Percentiles rank a stretch among this genome's conserved stretches.
phyloP scores from a whole-genome alignment of 2,113 vertebrate genomes.

The Theristicus caerulescens region DNA sequence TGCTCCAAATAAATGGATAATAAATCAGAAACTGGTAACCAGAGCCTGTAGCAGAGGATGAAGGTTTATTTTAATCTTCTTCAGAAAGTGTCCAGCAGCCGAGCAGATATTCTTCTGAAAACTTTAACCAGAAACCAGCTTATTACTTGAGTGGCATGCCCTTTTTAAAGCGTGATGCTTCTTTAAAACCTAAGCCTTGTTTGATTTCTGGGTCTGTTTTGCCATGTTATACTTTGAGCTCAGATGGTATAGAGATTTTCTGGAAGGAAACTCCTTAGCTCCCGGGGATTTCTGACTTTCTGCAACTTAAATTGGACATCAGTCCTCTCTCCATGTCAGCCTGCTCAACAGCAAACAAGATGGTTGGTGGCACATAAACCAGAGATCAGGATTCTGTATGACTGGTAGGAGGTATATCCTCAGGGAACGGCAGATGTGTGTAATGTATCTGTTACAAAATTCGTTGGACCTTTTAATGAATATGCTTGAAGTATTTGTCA shows the following conservation, averaged over 20 bases:
- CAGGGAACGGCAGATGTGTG: neutral
- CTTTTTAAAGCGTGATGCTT: neutral
- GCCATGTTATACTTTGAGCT: neutral
- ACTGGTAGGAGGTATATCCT: neutral
- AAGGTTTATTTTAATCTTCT: slow-evolving; percentile 24
- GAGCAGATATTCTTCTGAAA: neutral
- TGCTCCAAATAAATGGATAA: slow-evolving; percentile 35
- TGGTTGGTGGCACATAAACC: neutral
- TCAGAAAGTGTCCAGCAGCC: neutral
- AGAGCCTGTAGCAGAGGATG: slow-evolving; percentile 5
- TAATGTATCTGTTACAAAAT: neutral
- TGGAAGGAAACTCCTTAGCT: neutral
- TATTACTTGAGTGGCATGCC: neutral
- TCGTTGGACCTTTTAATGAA: neutral
- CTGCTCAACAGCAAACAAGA: neutral
- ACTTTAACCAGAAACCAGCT: neutral
- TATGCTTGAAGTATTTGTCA: neutral
- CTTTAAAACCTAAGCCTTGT: neutral
- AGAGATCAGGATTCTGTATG: neutral
- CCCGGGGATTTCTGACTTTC: neutral
- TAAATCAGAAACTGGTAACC: slow-evolving; percentile 32
- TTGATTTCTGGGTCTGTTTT: neutral
- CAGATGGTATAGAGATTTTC: neutral
- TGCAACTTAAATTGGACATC: neutral
- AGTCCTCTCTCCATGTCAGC: neutral